Evolutionary conservation across 1,140 invertebrate species (phyloP).

Genomic region (Microplitis demolitor): DNA sequence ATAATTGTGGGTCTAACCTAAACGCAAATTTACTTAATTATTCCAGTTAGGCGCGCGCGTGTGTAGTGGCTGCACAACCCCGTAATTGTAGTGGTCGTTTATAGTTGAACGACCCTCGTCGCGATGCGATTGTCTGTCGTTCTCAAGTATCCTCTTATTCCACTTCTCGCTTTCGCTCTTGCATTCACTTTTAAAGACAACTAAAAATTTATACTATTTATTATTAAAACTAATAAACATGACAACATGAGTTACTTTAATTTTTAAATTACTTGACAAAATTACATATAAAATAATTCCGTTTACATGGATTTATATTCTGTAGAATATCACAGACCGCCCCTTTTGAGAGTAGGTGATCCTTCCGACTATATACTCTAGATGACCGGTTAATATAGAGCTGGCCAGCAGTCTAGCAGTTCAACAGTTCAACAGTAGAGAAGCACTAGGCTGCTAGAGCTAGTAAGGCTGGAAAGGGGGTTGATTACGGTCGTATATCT

Average conservation of each 20-base stretch:
- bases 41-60: conserved; percentile 29
- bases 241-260: no score
- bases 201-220: not conserved
- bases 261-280: no score
- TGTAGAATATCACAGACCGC: conserved; percentile 5
- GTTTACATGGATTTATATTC: not conserved
- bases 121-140: conserved; percentile 45
- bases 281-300: no score
- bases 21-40: conserved; percentile 45
- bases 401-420: conserved; percentile 15
- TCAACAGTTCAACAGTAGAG: no score
- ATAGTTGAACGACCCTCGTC: conserved; percentile 52
- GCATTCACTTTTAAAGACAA: not conserved
- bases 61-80: conserved; percentile 17
- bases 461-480: conserved; percentile 16
- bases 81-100: conserved; percentile 58
- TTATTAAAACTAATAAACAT: not conserved
- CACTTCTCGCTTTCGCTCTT: not conserved
- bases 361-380: conserved; percentile 21
- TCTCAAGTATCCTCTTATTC: conserved; percentile 39
- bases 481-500: conserved; percentile 48
- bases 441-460: not conserved
- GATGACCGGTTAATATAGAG: conserved; percentile 43
- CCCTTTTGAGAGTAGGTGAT: not conserved
- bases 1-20: not conserved